These are phyloP conservation scores for Oostethus manadensis DNA, from an alignment of 2,113 vertebrate genomes.

Conservation along the genomic window DNA sequence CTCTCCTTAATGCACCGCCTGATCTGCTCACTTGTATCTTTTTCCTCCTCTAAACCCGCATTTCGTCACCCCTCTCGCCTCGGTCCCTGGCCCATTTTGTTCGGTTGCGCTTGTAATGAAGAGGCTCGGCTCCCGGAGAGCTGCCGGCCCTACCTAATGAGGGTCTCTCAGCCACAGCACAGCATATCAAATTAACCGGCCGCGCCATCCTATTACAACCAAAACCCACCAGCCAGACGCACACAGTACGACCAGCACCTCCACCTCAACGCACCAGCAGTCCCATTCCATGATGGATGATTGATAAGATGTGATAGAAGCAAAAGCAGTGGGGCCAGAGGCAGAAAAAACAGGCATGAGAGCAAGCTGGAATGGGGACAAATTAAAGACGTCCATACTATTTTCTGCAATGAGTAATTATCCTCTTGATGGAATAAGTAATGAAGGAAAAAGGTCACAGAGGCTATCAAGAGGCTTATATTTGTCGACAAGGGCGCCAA, in stretches of 20 bases:
- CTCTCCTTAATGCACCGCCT: background rate
- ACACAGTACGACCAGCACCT: conserved; percentile 32
- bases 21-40: conserved; percentile 18
- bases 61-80: background rate
- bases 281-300: conserved; percentile 61
- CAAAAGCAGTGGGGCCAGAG: conserved; percentile 21
- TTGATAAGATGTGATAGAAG: conserved; percentile 58
- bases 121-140: conserved; percentile 27
- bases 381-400: conserved; percentile 17
- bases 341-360: background rate
- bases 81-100: conserved; percentile 23
- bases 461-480: conserved; percentile 28
- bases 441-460: conserved; percentile 49
- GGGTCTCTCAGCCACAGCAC: conserved; percentile 48
- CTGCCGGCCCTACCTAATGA: conserved; percentile 59
- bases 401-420: conserved; percentile 37
- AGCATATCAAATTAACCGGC: conserved; percentile 65
- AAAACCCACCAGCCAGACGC: conserved; percentile 42
- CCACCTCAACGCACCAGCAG: conserved; percentile 33
- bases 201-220: conserved; percentile 59
- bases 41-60: conserved; percentile 3
- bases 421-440: conserved; percentile 51
- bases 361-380: background rate
- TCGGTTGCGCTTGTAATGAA: conserved; percentile 44
- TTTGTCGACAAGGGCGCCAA: conserved; percentile 5